Percentiles rank a stretch among this genome's conserved stretches.
Conservation (phyloP, 2,888 invertebrate species). For the Lypha dubia region DNA sequence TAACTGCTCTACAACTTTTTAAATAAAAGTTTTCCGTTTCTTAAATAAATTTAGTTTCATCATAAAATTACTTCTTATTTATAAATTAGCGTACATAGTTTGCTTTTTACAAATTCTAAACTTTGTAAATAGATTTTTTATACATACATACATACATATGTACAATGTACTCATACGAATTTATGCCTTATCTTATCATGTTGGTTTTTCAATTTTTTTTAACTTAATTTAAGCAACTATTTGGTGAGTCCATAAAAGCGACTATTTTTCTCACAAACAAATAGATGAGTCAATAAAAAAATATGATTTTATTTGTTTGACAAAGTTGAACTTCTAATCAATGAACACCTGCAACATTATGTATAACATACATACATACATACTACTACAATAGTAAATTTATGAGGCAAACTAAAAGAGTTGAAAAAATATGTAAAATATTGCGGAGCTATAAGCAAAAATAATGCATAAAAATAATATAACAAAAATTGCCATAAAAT, state of each 20-base stretch:
- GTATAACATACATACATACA: neutral
- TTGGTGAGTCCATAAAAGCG: slow-evolving; percentile 49
- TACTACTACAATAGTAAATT: too few relatives aligned
- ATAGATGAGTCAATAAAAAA: neutral
- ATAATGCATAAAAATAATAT: too few relatives aligned
- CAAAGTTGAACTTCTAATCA: neutral
- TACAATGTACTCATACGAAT: too few relatives aligned
- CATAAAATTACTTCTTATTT: too few relatives aligned
- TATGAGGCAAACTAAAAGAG: too few relatives aligned
- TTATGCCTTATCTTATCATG: slow-evolving; percentile 55
- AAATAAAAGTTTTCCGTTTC: neutral
- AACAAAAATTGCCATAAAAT: too few relatives aligned
- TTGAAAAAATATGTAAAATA: too few relatives aligned
- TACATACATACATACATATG: too few relatives aligned
- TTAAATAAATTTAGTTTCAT: neutral
- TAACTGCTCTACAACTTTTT: neutral
- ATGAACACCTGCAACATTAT: neutral
- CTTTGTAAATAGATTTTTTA: neutral
- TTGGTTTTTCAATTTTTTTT: slow-evolving; percentile 5
- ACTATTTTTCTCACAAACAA: neutral
- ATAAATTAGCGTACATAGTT: neutral
- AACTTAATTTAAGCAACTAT: slow-evolving; percentile 72
- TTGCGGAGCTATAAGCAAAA: too few relatives aligned
- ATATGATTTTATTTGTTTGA: neutral
- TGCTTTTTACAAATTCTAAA: neutral